A percentile compares a stretch with the other conserved stretches of the same genome.
Evolutionary conservation across 2,113 vertebrate species (phyloP).

Genomic region (Corapipo altera): DNA sequence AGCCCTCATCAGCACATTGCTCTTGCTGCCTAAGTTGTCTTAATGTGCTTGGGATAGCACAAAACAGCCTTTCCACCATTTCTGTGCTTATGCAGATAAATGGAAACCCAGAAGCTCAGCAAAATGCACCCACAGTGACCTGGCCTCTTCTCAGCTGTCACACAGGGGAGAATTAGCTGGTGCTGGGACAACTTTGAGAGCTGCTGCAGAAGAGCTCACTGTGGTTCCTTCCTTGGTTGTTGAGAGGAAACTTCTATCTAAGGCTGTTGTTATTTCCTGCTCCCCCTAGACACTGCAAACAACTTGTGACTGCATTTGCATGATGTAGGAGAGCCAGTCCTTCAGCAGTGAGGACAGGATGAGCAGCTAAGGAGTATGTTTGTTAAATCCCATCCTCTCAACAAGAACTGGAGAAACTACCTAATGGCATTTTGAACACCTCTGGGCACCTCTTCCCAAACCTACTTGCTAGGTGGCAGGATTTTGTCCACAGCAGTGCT

Average conservation of each 20-base stretch:
- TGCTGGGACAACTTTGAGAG: not conserved
- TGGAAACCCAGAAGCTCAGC: slow-evolving; percentile 39
- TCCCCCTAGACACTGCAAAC: not conserved
- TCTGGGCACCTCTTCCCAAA: not conserved
- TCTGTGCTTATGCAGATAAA: slow-evolving; percentile 9
- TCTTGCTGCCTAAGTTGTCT: slow-evolving; percentile 27
- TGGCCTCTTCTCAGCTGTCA: not conserved
- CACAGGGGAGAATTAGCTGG: not conserved
- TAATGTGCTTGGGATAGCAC: slow-evolving; percentile 28
- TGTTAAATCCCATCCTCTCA: not conserved
- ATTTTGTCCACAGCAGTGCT: not conserved
- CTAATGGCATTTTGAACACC: not conserved
- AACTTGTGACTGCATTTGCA: not conserved
- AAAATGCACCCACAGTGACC: not conserved
- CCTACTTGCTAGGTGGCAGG: not conserved
- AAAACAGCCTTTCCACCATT: slow-evolving; percentile 2
- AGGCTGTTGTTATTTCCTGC: not conserved
- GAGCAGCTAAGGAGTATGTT: not conserved
- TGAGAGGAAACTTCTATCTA: not conserved
- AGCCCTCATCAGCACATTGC: slow-evolving; percentile 37
- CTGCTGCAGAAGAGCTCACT: not conserved
- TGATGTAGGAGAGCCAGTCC: not conserved
- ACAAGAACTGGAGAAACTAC: not conserved
- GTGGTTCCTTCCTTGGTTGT: not conserved
- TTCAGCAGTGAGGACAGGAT: not conserved